Conservation (phyloP, 2,113 vertebrate genomes). For the Lagenorhynchus albirostris region DNA sequence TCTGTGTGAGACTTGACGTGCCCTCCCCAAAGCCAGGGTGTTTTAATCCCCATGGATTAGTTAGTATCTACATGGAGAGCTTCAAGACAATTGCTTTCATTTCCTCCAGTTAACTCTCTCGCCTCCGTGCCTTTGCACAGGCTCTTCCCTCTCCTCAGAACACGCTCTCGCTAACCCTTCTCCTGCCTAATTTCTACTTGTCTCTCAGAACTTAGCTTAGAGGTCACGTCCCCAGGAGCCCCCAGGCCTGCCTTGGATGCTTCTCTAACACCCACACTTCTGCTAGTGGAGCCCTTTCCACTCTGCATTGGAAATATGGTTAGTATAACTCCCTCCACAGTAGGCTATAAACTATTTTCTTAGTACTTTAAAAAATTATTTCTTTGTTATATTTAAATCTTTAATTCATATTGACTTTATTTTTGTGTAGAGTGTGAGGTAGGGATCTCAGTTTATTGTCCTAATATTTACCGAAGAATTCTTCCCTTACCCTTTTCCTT, state of each 20-base stretch:
- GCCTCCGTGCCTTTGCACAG: neutral
- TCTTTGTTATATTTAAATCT: slow-evolving; percentile 13
- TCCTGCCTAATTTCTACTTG: neutral
- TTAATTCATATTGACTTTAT: slow-evolving; percentile 5
- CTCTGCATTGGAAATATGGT: neutral
- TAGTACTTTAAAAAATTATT: neutral
- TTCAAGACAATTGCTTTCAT: neutral
- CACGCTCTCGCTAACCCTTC: neutral
- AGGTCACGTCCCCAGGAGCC: neutral
- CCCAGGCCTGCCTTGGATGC: neutral
- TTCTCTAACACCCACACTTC: neutral
- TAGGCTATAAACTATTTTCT: neutral
- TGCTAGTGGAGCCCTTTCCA: neutral
- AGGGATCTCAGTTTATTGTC: neutral
- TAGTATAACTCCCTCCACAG: neutral
- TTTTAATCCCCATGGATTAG: neutral
- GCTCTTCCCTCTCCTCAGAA: neutral
- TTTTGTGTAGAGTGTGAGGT: neutral
- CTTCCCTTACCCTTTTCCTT: neutral
- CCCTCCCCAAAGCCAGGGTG: neutral
- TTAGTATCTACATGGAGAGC: neutral
- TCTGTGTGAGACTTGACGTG: neutral
- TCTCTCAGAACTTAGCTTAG: neutral
- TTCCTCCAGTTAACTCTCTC: neutral
- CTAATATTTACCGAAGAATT: neutral